phyloP scores from a whole-genome alignment of 2,888 invertebrate genomes.

The Mesodorylaimus sp. region DNA sequence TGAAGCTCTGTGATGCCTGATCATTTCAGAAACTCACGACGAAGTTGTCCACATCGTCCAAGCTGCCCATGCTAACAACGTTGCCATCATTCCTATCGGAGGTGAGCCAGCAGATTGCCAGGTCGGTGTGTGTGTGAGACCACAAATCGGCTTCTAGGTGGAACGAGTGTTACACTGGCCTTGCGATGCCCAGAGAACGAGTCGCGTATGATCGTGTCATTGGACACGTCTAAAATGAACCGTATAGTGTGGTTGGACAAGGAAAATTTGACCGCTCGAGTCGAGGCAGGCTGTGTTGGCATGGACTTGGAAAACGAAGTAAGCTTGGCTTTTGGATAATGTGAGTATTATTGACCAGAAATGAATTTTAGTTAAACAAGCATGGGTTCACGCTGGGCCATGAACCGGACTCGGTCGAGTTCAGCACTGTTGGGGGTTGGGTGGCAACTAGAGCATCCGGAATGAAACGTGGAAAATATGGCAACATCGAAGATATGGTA shows the following conservation, averaged over 20 bases:
- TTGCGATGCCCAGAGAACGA: constrained; percentile 65
- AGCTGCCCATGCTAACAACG: constrained; percentile 51
- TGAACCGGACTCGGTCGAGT: constrained; percentile 95
- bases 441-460: constrained; percentile 90
- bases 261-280: constrained; percentile 57
- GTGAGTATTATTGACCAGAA: too few species aligned
- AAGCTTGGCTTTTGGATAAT: too few species aligned
- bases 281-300: constrained; percentile 77
- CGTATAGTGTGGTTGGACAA: constrained; percentile 77
- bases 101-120: too few species aligned
- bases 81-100: constrained; percentile 77
- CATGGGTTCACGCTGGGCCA: constrained; percentile 46
- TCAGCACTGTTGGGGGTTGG: constrained; percentile 77
- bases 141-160: too few species aligned
- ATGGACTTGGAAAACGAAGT: constrained; percentile 65
- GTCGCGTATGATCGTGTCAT: constrained; percentile 56
- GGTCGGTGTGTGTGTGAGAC: too few species aligned
- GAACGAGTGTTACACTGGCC: constrained; percentile 75
- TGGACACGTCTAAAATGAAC: constrained; percentile 90
- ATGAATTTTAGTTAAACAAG: constrained; percentile 16
- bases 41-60: constrained; percentile 43
- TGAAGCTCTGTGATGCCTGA: too few species aligned
- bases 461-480: constrained; percentile 97
- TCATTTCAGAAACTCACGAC: neutral
- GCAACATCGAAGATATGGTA: constrained; percentile 79